A percentile compares a stretch with the other conserved stretches of the same genome.
Evolutionary conservation across 2,113 vertebrate species (phyloP).

Genomic region (Noctilio leporinus): DNA sequence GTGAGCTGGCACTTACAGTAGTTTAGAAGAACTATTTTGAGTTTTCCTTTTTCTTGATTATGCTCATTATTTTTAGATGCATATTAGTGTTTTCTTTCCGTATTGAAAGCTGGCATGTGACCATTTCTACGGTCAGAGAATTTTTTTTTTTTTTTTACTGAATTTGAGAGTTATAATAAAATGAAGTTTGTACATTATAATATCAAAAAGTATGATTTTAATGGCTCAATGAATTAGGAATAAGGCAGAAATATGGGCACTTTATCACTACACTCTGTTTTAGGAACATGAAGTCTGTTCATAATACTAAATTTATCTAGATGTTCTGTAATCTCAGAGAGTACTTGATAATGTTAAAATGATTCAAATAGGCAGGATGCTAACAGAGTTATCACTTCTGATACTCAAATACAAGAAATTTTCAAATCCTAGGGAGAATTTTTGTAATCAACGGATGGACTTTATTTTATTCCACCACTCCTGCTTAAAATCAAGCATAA

Average conservation of each 20-base stretch:
- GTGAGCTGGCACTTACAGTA: neutral
- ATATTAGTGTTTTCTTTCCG: neutral
- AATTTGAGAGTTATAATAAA: neutral
- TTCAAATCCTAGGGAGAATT: neutral
- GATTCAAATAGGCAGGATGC: constrained; percentile 7
- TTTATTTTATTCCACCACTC: neutral
- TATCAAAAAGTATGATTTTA: neutral
- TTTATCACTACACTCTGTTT: constrained; percentile 39
- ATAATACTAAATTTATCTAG: constrained; percentile 50
- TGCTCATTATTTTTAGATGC: neutral
- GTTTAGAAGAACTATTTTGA: neutral
- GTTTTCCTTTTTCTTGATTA: constrained; percentile 9
- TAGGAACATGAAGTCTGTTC: constrained; percentile 37
- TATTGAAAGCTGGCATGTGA: neutral
- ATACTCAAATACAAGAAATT: neutral
- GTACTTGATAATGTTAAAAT: constrained; percentile 42
- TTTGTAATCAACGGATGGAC: neutral
- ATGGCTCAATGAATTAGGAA: constrained; percentile 4
- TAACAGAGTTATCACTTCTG: constrained; percentile 31
- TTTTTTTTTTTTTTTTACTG: neutral
- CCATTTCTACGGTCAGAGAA: neutral
- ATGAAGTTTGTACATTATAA: neutral
- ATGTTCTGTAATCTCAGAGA: constrained; percentile 37
- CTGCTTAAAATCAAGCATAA: neutral
- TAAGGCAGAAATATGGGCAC: neutral